A percentile compares a stretch with the other conserved stretches of the same genome.
Evolutionary conservation across 2,888 invertebrate species (phyloP).

Genomic region (Syrphus vitripennis): DNA sequence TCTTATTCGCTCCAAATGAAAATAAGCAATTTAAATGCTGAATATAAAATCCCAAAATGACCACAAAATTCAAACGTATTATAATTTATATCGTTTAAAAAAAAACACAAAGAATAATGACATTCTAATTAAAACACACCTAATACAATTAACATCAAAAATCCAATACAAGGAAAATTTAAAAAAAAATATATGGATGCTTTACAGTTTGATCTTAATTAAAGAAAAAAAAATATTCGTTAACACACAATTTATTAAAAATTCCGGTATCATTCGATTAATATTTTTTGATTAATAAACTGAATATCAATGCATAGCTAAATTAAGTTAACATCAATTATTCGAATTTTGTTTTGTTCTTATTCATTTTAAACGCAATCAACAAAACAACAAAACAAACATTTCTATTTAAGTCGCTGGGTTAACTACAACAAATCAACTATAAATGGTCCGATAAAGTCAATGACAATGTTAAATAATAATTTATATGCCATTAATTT

Average conservation of each 20-base stretch:
- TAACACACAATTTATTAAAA: background rate
- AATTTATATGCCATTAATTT: conserved; percentile 1
- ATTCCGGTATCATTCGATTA: background rate
- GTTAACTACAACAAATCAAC: conserved; percentile 22
- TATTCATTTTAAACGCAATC: background rate
- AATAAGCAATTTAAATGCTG: too few species aligned
- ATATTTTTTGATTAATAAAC: background rate
- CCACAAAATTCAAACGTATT: too few species aligned
- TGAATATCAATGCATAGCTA: background rate
- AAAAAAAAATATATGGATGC: background rate
- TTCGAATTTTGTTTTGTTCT: background rate
- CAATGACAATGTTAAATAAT: conserved; percentile 48
- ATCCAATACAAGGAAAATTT: background rate
- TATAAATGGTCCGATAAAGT: conserved; percentile 41
- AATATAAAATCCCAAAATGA: too few species aligned
- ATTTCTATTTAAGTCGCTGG: background rate
- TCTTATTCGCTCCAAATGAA: too few species aligned
- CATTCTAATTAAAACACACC: background rate
- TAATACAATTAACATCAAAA: background rate
- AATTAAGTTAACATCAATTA: background rate
- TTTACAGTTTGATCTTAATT: background rate
- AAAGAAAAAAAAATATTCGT: background rate
- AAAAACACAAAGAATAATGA: background rate
- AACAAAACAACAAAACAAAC: background rate
- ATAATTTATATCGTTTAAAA: too few species aligned